These are phyloP conservation scores for Chromoteleia sp. DNA, from an alignment of 2,888 invertebrate genomes.

Conservation along the genomic window DNA sequence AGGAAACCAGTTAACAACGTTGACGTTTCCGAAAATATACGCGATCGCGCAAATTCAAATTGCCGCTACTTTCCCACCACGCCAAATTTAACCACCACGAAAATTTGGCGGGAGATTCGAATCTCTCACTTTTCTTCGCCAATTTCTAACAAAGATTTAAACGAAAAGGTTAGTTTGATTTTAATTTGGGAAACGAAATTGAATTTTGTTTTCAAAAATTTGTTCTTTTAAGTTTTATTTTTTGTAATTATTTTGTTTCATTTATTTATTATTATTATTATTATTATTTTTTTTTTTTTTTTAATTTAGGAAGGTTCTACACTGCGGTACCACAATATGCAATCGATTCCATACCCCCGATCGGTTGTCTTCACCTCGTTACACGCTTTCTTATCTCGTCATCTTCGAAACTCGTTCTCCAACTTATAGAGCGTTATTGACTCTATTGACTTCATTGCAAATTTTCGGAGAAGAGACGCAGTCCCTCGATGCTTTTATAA, in stretches of 20 bases:
- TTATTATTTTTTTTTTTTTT: too few species aligned
- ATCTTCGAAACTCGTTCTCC: conserved; percentile 69
- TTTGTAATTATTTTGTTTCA: too few species aligned
- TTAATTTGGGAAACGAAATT: too few species aligned
- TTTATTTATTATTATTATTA: too few species aligned
- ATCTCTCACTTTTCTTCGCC: too few species aligned
- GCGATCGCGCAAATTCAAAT: not conserved
- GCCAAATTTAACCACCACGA: too few species aligned
- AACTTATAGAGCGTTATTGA: conserved; percentile 47
- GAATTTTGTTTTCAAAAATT: too few species aligned
- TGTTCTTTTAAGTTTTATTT: too few species aligned
- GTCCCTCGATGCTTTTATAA: not conserved
- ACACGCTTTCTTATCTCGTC: conserved; percentile 67
- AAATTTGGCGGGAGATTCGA: not conserved
- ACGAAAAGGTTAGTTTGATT: too few species aligned
- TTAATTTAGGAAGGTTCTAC: not conserved
- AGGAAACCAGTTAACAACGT: too few species aligned
- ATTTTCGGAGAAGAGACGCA: not conserved
- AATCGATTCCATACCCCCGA: conserved; percentile 47
- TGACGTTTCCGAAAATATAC: conserved; percentile 2
- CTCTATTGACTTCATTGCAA: conserved; percentile 45
- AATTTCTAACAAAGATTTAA: too few species aligned
- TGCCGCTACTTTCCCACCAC: not conserved
- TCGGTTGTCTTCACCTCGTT: conserved; percentile 66
- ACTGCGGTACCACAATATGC: conserved; percentile 31